Percentiles rank a stretch among this genome's conserved stretches.
Conservation (phyloP, 2,888 invertebrate species). For the Acanthococcus lagerstroemiae region DNA sequence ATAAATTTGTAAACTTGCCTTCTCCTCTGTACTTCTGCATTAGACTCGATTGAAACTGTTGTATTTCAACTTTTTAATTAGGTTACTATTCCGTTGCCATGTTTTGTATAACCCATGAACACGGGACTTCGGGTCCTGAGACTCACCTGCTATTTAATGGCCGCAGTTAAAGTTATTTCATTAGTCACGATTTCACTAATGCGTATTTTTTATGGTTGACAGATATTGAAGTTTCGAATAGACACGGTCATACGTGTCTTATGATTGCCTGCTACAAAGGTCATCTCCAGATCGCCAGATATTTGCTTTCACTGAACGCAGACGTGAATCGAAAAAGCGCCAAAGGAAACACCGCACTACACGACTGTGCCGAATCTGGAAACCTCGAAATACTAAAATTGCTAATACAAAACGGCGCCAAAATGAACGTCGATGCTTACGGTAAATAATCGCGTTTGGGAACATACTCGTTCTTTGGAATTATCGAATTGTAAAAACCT, state of each 20-base stretch:
- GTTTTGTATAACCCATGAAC: background rate
- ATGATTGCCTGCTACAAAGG: conserved; percentile 98
- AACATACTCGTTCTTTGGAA: too few relatives aligned
- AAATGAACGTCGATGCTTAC: conserved; percentile 88
- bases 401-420: conserved; percentile 74
- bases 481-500: too few relatives aligned
- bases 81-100: background rate
- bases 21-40: too few relatives aligned
- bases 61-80: too few relatives aligned
- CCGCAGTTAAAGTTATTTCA: too few relatives aligned
- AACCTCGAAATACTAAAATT: conserved; percentile 84
- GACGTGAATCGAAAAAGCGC: conserved; percentile 87
- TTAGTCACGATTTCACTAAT: background rate
- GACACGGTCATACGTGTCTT: conserved; percentile 90
- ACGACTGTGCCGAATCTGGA: conserved; percentile 95
- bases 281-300: conserved; percentile 81
- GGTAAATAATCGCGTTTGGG: conserved; percentile 47
- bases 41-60: too few relatives aligned
- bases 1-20: too few relatives aligned
- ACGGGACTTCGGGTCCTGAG: background rate
- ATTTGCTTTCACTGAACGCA: conserved; percentile 73
- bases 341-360: conserved; percentile 88
- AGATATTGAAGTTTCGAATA: conserved; percentile 92
- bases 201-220: conserved; percentile 42
- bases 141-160: too few relatives aligned